These are phyloP conservation scores for Burhinus bistriatus DNA, from an alignment of 2,113 vertebrate species.

Conservation along the genomic window DNA sequence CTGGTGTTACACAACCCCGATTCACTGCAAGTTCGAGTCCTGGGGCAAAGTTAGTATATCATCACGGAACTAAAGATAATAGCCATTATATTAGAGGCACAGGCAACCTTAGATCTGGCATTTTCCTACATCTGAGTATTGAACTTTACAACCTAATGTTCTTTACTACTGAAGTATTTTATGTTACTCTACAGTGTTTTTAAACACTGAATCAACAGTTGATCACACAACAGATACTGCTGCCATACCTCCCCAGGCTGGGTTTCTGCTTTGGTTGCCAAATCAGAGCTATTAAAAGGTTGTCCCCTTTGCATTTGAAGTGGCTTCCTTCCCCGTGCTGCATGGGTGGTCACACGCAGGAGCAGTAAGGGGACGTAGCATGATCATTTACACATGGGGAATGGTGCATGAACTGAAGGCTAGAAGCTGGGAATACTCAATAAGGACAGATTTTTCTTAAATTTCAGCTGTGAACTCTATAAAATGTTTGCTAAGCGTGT, in stretches of 20 bases:
- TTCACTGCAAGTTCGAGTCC: background rate
- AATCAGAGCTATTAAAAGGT: background rate
- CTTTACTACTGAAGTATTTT: background rate
- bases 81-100: background rate
- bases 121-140: background rate
- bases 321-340: background rate
- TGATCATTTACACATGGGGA: background rate
- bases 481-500: background rate
- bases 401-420: background rate
- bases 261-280: background rate
- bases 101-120: background rate
- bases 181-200: background rate
- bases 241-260: background rate
- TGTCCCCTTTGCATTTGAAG: background rate
- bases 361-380: rapidly evolving
- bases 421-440: background rate
- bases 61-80: background rate
- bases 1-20: background rate
- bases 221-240: background rate
- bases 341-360: background rate
- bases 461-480: background rate
- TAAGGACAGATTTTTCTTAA: background rate
- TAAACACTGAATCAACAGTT: background rate
- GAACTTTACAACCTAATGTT: slow-evolving; percentile 14
- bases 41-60: background rate